A percentile compares a stretch with the other conserved stretches of the same genome.
phyloP scores from a whole-genome alignment of 1,140 invertebrate genomes.

The Adoxophyes honmai region DNA sequence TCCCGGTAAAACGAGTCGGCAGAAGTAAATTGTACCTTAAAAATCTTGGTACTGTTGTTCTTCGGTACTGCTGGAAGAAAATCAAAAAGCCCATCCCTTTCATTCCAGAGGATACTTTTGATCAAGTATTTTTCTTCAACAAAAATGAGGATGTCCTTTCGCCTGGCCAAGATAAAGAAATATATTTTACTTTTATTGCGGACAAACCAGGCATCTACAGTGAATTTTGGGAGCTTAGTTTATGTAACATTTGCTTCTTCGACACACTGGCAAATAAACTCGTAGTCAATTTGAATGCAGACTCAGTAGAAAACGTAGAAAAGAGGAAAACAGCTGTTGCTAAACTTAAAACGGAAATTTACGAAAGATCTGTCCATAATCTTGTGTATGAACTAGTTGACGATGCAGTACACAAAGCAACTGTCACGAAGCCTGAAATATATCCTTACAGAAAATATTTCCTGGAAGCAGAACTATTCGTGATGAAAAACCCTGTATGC shows the following conservation, averaged over 20 bases:
- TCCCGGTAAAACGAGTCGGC: conserved; percentile 43
- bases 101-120: conserved; percentile 43
- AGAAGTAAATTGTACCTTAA: conserved; percentile 51
- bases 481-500: conserved; percentile 62
- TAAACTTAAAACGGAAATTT: conserved; percentile 39
- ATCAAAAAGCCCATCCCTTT: conserved; percentile 43
- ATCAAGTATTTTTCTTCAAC: conserved; percentile 66
- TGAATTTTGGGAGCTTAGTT: conserved; percentile 54
- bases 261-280: conserved; percentile 40
- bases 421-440: conserved; percentile 33
- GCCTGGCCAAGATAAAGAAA: conserved; percentile 51
- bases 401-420: conserved; percentile 36
- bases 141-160: conserved; percentile 63
- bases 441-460: conserved; percentile 59
- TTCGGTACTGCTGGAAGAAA: conserved; percentile 67
- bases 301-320: conserved; percentile 45
- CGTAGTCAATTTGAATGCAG: conserved; percentile 43
- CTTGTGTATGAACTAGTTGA: conserved; percentile 31
- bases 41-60: conserved; percentile 58
- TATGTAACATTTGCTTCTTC: conserved; percentile 51
- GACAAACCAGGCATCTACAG: conserved; percentile 46
- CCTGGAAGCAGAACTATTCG: conserved; percentile 57
- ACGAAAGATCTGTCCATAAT: conserved; percentile 37
- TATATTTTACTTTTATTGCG: conserved; percentile 55
- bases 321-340: conserved; percentile 32